A percentile compares a stretch with the other conserved stretches of the same genome.
Evolutionary conservation across 1,140 invertebrate genomes (phyloP).

Genomic region (Caerostris darwini): DNA sequence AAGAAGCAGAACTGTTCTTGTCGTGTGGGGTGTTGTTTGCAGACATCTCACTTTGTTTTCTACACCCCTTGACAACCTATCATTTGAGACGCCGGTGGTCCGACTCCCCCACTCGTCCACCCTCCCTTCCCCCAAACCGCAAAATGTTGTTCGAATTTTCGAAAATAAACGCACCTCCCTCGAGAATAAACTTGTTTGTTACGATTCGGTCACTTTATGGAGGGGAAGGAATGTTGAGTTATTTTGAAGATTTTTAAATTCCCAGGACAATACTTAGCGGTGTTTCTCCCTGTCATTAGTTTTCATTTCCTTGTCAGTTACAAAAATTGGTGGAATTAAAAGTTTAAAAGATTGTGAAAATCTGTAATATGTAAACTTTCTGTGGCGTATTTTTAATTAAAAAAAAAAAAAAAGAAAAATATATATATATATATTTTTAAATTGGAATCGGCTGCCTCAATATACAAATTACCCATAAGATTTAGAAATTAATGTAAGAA

Average conservation of each 20-base stretch:
- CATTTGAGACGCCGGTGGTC: conserved; percentile 68
- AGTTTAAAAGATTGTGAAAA: no score
- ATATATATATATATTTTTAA: no score
- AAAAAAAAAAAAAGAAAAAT: no score
- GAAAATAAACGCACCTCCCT: not conserved
- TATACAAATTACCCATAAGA: no score
- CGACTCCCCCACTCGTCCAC: not conserved
- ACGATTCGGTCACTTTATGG: not conserved
- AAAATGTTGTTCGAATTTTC: conserved; percentile 29
- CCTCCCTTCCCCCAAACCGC: not conserved
- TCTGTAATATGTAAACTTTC: no score
- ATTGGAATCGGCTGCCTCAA: no score
- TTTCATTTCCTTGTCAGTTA: no score
- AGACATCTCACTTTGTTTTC: conserved; percentile 69
- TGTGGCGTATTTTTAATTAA: no score
- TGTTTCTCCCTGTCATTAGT: not conserved
- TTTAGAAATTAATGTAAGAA: no score
- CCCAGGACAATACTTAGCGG: not conserved
- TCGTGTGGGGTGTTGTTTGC: conserved; percentile 63
- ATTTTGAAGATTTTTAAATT: not conserved
- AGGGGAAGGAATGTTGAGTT: not conserved
- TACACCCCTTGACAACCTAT: conserved; percentile 68
- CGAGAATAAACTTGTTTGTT: not conserved
- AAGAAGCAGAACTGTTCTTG: conserved; percentile 45
- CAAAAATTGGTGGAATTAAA: no score